Evolutionary conservation across 2,888 invertebrate genomes (phyloP).

Genomic region (Pammene aurita): DNA sequence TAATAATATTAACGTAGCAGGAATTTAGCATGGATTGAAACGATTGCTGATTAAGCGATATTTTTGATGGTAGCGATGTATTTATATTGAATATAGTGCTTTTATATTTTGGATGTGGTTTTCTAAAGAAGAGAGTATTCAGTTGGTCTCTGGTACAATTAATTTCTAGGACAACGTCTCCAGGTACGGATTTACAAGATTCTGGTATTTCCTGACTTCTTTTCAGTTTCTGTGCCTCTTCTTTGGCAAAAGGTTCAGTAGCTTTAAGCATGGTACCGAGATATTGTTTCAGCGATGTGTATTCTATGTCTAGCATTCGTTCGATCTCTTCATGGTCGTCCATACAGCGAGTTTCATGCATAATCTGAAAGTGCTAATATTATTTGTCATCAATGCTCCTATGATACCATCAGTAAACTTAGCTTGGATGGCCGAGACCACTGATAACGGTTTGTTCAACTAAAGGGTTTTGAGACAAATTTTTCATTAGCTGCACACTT

Average conservation of each 20-base stretch:
- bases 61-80: constrained; percentile 46
- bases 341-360: constrained; percentile 53
- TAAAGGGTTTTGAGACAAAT: too few relatives aligned
- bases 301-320: constrained; percentile 57
- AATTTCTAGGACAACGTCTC: constrained; percentile 57
- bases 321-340: constrained; percentile 48
- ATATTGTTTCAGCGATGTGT: constrained; percentile 60
- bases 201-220: constrained; percentile 13
- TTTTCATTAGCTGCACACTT: too few relatives aligned
- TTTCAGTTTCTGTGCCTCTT: constrained; percentile 47
- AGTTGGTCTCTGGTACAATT: constrained; percentile 57
- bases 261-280: constrained; percentile 55
- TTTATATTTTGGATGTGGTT: constrained; percentile 50
- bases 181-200: constrained; percentile 30
- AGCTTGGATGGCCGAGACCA: too few relatives aligned
- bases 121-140: constrained; percentile 54
- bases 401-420: too few relatives aligned
- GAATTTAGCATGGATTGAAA: constrained; percentile 57
- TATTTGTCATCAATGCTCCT: too few relatives aligned
- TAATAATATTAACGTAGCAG: constrained; percentile 49
- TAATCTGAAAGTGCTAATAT: constrained; percentile 31
- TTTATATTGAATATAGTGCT: constrained; percentile 59
- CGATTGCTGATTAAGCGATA: constrained; percentile 43
- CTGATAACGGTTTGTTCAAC: too few relatives aligned
- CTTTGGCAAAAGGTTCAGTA: constrained; percentile 51